These are phyloP conservation scores for Parnassius mnemosyne DNA, from an alignment of 2,888 invertebrate species.

Conservation along the genomic window DNA sequence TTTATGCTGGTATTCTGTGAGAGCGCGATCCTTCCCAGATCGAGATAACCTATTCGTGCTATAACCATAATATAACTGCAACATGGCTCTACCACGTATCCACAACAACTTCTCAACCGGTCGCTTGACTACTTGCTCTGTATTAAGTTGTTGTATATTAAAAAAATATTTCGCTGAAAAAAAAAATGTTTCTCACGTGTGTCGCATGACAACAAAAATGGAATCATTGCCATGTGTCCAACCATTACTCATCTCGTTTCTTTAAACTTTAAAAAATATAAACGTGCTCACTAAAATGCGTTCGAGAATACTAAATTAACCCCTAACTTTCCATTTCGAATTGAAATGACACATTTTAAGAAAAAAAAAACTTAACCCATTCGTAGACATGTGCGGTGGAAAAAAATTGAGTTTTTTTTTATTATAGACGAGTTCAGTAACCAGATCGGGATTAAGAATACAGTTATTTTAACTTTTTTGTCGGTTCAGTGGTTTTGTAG, in stretches of 20 bases:
- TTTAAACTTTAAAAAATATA: constrained; percentile 39
- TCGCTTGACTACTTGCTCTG: no score
- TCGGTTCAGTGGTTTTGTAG: constrained; percentile 70
- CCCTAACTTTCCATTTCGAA: constrained; percentile 73
- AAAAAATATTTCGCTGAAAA: constrained; percentile 29
- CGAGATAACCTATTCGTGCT: no score
- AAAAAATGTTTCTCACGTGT: constrained; percentile 66
- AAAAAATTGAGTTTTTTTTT: constrained; percentile 51
- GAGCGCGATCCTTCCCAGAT: no score
- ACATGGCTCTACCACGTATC: no score
- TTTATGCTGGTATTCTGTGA: no score
- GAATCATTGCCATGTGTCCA: constrained; percentile 65
- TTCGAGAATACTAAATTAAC: constrained; percentile 68
- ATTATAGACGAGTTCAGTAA: constrained; percentile 63
- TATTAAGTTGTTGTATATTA: background rate
- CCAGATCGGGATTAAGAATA: constrained; percentile 72
- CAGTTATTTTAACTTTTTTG: constrained; percentile 69
- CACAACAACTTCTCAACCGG: no score
- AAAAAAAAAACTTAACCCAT: constrained; percentile 66
- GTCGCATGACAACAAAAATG: constrained; percentile 50
- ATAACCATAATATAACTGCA: no score
- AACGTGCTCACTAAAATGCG: constrained; percentile 45
- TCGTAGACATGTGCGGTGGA: constrained; percentile 59
- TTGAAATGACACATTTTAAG: constrained; percentile 68
- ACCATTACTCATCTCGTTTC: constrained; percentile 66